Conservation (phyloP, 1,140 invertebrate genomes). For the Pygmarrhopalites habei region DNA sequence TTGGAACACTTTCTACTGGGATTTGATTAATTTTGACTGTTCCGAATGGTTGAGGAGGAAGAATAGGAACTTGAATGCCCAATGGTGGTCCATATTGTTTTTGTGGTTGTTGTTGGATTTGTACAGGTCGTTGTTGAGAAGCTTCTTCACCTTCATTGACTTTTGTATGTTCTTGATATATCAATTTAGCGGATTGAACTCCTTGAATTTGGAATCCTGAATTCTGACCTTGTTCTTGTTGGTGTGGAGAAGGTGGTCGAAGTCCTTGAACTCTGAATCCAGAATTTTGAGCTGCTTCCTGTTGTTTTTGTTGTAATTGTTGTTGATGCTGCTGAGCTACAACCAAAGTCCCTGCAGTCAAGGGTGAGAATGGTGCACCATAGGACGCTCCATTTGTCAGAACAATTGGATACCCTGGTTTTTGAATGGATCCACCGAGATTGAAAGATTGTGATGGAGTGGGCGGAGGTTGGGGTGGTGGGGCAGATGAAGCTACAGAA, state of each 20-base stretch:
- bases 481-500: too few species aligned
- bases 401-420: too few species aligned
- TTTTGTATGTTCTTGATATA: conserved; percentile 35
- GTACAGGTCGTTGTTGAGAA: too few species aligned
- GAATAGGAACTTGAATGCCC: conserved; percentile 27
- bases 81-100: conserved; percentile 8
- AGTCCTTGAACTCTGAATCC: too few species aligned
- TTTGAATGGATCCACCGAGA: too few species aligned
- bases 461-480: too few species aligned
- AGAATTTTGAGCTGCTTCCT: too few species aligned
- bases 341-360: too few species aligned
- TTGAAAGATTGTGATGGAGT: too few species aligned
- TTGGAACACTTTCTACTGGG: neutral
- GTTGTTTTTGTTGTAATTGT: conserved; percentile 1
- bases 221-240: neutral
- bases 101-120: conserved; percentile 2
- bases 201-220: conserved; percentile 6
- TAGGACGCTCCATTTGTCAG: too few species aligned
- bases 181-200: conserved; percentile 24
- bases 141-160: neutral
- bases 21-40: conserved; percentile 14
- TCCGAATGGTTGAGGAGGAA: conserved; percentile 6
- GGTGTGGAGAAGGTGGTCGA: too few species aligned
- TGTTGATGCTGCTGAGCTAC: neutral
- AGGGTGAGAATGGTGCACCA: too few species aligned